Base-by-base conservation (phyloP, 1,140 invertebrate genomes). In the Bombus vancouverensis region DNA sequence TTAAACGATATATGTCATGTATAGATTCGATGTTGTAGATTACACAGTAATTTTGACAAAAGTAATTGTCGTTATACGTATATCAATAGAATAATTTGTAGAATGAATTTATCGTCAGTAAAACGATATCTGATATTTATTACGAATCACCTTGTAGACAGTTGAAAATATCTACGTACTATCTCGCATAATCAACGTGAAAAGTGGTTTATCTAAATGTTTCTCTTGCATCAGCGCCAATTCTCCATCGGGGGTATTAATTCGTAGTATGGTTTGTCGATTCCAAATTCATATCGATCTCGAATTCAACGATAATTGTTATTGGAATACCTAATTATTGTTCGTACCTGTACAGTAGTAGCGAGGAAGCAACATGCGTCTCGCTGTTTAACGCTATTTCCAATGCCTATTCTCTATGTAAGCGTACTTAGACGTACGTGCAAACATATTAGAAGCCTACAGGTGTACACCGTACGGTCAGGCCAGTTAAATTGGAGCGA, bases 221-320 rank as follows among this genome's bases (percentile, higher is more conserved):
- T 79, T 73, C 86, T 59, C 76, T 53, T 59, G 66, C 42, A 59
- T 44, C 65, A 68, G 72, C 65, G 47, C 81, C 57, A 32, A 34
- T 32, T 18, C 78, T 47, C 73, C 37, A 28, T 47, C 77, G 71
- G 71, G 53, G 66, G 39, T 80, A 88, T 91, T 87, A 92, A 90
- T 90, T 85, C 83, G 73, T 22, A 86, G 47, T 59, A 79, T n/a
- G 75, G 70, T 80, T 53, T 76, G 77, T 62, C 77, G 81, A 92
- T 92, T 87, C 86, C 87, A 87, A 89, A 93, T 93, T 92, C 91
- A 90, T 91, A 92, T 91, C 90, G 85, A 90, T 90, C 87, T 89
- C 85, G 90, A 70, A 92, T 90, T 87, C 88, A 76, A 88, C 86
- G 83, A 88, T 92, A 89, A 92, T 92, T 89, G 91, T 92, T 92